phyloP scores from a whole-genome alignment of 2,888 invertebrate genomes.

The Lasioglossum oenotherae region DNA sequence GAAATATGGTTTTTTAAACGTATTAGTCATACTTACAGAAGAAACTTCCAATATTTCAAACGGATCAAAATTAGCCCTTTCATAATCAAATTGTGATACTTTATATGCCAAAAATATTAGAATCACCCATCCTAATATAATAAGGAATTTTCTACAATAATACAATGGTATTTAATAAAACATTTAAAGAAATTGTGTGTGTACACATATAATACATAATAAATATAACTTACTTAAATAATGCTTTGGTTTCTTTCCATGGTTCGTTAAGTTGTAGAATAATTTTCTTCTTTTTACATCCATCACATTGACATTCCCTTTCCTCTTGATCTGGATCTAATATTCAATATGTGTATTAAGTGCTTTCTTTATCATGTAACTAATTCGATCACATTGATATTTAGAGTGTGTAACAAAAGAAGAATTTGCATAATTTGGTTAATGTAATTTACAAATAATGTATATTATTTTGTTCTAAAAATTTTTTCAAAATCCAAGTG shows the following conservation, averaged over 20 bases:
- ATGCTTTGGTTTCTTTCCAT: slow-evolving; percentile 93
- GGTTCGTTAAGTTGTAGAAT: slow-evolving; percentile 94
- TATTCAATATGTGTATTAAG: neutral
- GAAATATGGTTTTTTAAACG: neutral
- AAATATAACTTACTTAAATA: slow-evolving; percentile 86
- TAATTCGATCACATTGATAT: neutral
- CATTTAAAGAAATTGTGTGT: neutral
- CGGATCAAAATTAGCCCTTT: slow-evolving; percentile 99
- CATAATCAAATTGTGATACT: slow-evolving; percentile 98
- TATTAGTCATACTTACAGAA: slow-evolving; percentile 85
- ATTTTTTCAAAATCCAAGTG: neutral
- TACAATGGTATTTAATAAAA: neutral
- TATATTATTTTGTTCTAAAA: neutral
- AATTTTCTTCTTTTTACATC: slow-evolving; percentile 93
- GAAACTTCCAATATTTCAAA: slow-evolving; percentile 97
- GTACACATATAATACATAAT: neutral
- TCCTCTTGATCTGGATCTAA: slow-evolving; percentile 91
- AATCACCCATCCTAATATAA: slow-evolving; percentile 93
- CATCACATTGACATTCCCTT: slow-evolving; percentile 95
- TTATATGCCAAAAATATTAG: slow-evolving; percentile 94
- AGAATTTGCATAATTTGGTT: neutral
- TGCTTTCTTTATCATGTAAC: neutral
- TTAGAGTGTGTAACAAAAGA: neutral
- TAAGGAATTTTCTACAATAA: slow-evolving; percentile 89
- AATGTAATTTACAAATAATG: neutral